Conservation (phyloP, 1,140 invertebrate genomes). For the Yoshiicerus persimilis region DNA sequence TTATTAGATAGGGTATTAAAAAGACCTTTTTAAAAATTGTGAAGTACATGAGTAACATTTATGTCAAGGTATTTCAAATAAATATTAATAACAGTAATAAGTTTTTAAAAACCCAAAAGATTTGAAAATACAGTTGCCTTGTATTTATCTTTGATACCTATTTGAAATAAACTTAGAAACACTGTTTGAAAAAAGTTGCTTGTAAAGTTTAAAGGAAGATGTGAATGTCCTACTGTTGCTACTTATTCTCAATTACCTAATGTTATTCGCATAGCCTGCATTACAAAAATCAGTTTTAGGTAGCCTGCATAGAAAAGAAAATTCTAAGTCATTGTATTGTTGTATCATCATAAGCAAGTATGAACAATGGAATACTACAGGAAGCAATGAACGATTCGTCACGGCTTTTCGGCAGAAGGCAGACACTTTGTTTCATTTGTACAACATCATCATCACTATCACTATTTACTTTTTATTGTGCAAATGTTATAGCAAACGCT, state of each 20-base stretch:
- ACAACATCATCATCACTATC: not conserved
- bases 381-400: constrained; percentile 2
- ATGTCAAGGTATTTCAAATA: too few species aligned
- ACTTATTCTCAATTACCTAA: not conserved
- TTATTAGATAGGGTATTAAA: not conserved
- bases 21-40: not conserved
- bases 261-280: not conserved
- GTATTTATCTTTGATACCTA: too few species aligned
- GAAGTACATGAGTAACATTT: not conserved
- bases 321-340: not conserved
- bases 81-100: too few species aligned
- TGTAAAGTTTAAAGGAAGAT: not conserved
- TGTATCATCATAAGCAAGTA: not conserved
- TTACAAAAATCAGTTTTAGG: not conserved
- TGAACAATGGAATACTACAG: not conserved
- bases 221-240: not conserved
- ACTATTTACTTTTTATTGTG: not conserved
- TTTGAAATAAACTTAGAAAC: too few species aligned
- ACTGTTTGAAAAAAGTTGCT: not conserved
- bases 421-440: not conserved
- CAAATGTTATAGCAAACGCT: not conserved
- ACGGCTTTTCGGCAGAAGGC: not conserved
- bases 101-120: too few species aligned
- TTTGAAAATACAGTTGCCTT: too few species aligned
- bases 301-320: not conserved